Conservation (phyloP, 1,140 invertebrate genomes). For the Penaeus chinensis region DNA sequence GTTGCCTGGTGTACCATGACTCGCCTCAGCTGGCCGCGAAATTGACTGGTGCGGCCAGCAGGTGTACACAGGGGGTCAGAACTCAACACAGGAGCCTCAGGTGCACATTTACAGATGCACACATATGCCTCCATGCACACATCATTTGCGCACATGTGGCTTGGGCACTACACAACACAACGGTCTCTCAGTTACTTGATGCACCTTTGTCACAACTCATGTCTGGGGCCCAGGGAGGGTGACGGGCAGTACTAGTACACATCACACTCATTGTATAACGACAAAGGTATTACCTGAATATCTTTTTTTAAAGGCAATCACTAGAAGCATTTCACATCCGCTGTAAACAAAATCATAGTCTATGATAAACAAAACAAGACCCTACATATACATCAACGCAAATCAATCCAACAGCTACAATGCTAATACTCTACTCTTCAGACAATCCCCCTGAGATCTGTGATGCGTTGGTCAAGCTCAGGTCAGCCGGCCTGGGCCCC, state of each 20-base stretch:
- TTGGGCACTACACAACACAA: conserved; percentile 39
- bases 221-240: conserved; percentile 51
- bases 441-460: conserved; percentile 43
- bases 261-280: conserved; percentile 25
- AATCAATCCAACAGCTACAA: conserved; percentile 54
- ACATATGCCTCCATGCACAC: conserved; percentile 30
- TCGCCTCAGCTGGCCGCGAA: conserved; percentile 38
- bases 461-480: conserved; percentile 37
- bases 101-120: conserved; percentile 39
- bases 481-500: conserved; percentile 54
- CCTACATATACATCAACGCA: conserved; percentile 49
- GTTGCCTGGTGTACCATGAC: conserved; percentile 35
- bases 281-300: conserved; percentile 27
- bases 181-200: conserved; percentile 34
- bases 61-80: conserved; percentile 55
- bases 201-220: conserved; percentile 52
- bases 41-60: conserved; percentile 51
- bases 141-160: conserved; percentile 30
- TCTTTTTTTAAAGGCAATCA: conserved; percentile 29
- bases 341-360: conserved; percentile 50
- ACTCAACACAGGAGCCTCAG: conserved; percentile 55
- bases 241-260: conserved; percentile 17
- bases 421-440: conserved; percentile 38
- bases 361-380: conserved; percentile 45
- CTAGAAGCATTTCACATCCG: conserved; percentile 43